Evolutionary conservation across 2,888 invertebrate genomes (phyloP).

Genomic region (Anorthoa munda): DNA sequence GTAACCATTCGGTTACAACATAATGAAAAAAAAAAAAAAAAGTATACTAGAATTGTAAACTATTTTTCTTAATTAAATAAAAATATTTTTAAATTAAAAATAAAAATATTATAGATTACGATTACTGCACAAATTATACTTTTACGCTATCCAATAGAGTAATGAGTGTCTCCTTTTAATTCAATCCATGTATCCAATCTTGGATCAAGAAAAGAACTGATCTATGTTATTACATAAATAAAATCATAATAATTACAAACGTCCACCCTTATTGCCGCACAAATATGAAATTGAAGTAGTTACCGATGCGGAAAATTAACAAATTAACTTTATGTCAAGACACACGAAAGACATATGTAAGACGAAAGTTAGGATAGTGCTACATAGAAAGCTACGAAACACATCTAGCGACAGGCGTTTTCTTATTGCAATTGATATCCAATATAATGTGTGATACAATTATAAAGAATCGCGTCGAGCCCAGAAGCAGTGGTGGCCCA

Average conservation of each 20-base stretch:
- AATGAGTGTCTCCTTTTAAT: background rate
- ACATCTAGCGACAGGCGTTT: background rate
- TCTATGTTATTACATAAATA: background rate
- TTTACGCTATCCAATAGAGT: background rate
- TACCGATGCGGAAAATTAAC: constrained; percentile 48
- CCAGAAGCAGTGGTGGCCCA: no score
- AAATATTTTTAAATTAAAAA: no score
- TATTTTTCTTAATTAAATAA: background rate
- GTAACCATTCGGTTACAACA: no score
- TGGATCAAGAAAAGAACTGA: background rate
- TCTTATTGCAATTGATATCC: no score
- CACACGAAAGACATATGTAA: background rate
- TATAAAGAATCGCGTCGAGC: no score
- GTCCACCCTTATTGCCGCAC: constrained; percentile 14
- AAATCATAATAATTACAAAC: constrained; percentile 24
- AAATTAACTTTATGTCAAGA: constrained; percentile 39
- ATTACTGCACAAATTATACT: no score
- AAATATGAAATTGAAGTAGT: constrained; percentile 27
- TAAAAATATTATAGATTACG: no score
- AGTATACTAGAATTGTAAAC: background rate
- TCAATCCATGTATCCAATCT: background rate
- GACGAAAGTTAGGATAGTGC: background rate
- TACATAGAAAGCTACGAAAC: constrained; percentile 6
- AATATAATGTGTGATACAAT: no score
- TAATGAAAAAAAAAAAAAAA: no score